Conservation (phyloP, 2,888 invertebrate species). For the Drepana falcataria region DNA sequence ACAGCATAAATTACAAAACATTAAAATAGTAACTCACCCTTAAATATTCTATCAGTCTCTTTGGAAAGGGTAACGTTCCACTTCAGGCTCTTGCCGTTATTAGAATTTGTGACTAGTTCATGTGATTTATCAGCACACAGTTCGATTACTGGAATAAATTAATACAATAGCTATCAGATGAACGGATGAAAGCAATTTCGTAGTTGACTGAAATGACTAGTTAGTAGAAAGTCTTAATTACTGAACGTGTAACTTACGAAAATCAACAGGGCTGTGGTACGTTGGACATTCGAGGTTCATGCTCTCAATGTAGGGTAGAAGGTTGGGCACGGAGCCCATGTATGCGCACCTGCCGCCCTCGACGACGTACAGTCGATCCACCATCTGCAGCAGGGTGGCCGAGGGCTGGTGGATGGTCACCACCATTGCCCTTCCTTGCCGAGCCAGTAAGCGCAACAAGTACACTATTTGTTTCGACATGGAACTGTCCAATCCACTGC, state of each 20-base stretch:
- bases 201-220: too few species aligned
- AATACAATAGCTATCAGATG: too few species aligned
- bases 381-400: constrained; percentile 90
- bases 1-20: too few species aligned
- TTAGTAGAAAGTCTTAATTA: too few species aligned
- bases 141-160: constrained; percentile 61
- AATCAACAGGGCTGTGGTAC: constrained; percentile 95
- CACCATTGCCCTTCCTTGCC: constrained; percentile 91
- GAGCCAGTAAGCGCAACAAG: constrained; percentile 88
- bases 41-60: constrained; percentile 54
- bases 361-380: constrained; percentile 92
- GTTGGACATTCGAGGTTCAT: constrained; percentile 88
- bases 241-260: constrained; percentile 79
- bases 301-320: constrained; percentile 87
- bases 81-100: constrained; percentile 51
- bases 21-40: constrained; percentile 35
- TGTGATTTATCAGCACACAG: constrained; percentile 49
- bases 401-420: constrained; percentile 96
- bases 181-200: too few species aligned
- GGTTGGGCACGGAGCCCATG: constrained; percentile 85
- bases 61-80: constrained; percentile 49
- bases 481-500: constrained; percentile 31
- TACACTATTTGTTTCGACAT: constrained; percentile 90
- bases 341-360: constrained; percentile 89
- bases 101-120: constrained; percentile 43